Evolutionary conservation across 2,888 invertebrate genomes (phyloP).

Genomic region (Allygus modestus): DNA sequence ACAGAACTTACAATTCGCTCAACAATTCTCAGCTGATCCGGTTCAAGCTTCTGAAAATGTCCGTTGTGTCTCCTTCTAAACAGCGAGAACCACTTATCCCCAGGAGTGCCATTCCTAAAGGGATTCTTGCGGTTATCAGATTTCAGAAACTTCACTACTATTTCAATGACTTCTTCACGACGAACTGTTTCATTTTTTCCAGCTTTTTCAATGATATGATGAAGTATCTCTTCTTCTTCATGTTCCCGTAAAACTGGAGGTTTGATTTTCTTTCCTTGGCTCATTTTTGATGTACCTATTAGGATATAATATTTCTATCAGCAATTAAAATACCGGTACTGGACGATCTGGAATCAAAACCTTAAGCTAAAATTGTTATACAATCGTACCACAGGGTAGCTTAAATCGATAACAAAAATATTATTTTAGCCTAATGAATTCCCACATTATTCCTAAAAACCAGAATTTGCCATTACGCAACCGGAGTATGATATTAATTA

Average conservation of each 20-base stretch:
- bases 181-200: not conserved
- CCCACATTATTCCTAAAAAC: too few species aligned
- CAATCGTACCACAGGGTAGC: too few species aligned
- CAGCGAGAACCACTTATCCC: conserved; percentile 50
- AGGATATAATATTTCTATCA: too few species aligned
- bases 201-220: conserved; percentile 7
- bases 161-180: conserved; percentile 23
- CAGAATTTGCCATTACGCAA: too few species aligned
- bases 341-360: too few species aligned
- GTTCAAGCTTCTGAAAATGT: conserved; percentile 4
- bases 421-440: too few species aligned
- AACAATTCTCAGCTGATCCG: not conserved
- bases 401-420: too few species aligned
- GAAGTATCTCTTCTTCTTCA: conserved; percentile 35
- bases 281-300: too few species aligned
- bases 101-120: conserved; percentile 30
- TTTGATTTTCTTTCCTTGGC: not conserved
- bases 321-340: too few species aligned
- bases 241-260: conserved; percentile 9
- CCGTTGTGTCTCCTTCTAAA: conserved; percentile 38
- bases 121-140: conserved; percentile 40
- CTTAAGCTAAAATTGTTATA: too few species aligned
- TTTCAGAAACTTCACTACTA: conserved; percentile 24
- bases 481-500: too few species aligned
- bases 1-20: conserved; percentile 30